Percentiles rank a stretch among this genome's conserved stretches.
Conservation (phyloP, 1,140 invertebrate genomes). For the Hypsibius dujardini region DNA sequence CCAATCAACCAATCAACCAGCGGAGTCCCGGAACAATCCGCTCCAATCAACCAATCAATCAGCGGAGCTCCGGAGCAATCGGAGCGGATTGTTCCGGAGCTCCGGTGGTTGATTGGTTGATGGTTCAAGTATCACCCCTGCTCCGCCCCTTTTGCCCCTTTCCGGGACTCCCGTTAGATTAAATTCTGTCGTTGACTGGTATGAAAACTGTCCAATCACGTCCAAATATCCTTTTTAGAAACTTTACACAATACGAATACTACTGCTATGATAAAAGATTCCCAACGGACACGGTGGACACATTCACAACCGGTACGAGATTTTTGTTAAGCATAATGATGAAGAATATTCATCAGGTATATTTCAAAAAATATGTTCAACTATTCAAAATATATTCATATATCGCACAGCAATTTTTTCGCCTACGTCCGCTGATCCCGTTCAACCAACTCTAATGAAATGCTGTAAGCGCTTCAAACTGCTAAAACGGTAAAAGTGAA, state of each 20-base stretch:
- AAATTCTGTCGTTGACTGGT: not conserved
- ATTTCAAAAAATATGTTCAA: no score
- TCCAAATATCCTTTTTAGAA: not conserved
- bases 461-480: no score
- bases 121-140: not conserved
- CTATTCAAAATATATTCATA: no score
- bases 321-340: no score
- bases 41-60: not conserved
- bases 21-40: no score
- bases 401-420: no score
- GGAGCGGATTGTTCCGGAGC: not conserved
- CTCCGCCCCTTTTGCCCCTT: not conserved
- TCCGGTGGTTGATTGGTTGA: not conserved
- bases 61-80: not conserved
- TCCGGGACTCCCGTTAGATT: not conserved
- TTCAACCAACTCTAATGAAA: no score
- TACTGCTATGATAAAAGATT: not conserved
- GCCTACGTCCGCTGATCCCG: no score
- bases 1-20: no score
- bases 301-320: not conserved
- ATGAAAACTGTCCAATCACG: not conserved
- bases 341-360: no score
- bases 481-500: no score
- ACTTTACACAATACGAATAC: not conserved
- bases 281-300: slow-evolving; percentile 3